phyloP scores from a whole-genome alignment of 2,888 invertebrate species.

The Drepanosiphum platanoidis region DNA sequence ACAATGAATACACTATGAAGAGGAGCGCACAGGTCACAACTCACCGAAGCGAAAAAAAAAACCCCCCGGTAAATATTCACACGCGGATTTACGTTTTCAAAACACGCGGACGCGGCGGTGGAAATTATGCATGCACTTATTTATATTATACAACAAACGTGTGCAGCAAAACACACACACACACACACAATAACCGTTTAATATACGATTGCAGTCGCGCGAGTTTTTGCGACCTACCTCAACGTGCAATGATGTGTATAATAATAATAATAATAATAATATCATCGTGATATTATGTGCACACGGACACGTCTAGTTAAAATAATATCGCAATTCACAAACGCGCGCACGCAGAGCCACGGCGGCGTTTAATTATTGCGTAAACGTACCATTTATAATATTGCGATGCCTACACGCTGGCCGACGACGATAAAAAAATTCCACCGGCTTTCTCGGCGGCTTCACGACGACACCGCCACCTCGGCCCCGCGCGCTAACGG shows the following conservation, averaged over 20 bases:
- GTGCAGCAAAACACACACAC: neutral
- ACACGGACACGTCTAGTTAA: neutral
- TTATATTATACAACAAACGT: too few species aligned
- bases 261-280: too few species aligned
- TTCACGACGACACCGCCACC: neutral
- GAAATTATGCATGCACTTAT: too few species aligned
- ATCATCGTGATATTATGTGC: neutral
- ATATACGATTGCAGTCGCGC: neutral
- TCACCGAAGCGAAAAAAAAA: neutral
- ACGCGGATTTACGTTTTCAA: slow-evolving; percentile 13
- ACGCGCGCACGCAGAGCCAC: neutral
- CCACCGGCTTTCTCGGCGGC: neutral
- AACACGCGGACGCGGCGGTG: neutral
- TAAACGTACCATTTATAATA: neutral
- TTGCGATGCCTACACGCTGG: neutral
- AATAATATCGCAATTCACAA: neutral
- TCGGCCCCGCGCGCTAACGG: neutral
- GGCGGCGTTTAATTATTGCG: neutral
- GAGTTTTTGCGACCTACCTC: slow-evolving; percentile 39
- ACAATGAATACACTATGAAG: neutral
- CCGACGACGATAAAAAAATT: neutral
- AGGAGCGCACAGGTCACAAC: neutral
- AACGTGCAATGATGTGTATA: neutral
- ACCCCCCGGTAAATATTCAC: slow-evolving; percentile 25
- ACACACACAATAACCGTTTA: neutral